These are phyloP conservation scores for Diabrotica undecimpunctata DNA, from an alignment of 1,140 invertebrate genomes.

Conservation along the genomic window DNA sequence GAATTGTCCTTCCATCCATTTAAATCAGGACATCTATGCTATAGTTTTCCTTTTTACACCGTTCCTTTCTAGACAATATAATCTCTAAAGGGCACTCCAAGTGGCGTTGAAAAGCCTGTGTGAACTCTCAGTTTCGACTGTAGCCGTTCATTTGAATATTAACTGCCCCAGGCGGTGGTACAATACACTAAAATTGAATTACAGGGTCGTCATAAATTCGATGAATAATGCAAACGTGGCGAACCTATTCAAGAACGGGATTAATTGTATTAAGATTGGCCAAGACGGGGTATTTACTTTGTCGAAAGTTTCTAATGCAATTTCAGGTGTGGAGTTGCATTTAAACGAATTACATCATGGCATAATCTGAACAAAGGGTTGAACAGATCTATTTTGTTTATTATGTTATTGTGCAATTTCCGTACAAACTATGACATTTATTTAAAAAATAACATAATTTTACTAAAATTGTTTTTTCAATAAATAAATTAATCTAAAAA, in stretches of 20 bases:
- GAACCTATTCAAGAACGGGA: slow-evolving; percentile 20
- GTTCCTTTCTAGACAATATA: slow-evolving; percentile 18
- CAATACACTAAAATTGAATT: slow-evolving; percentile 27
- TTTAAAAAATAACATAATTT: too few species aligned
- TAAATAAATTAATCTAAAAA: too few species aligned
- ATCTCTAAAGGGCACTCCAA: slow-evolving; percentile 23
- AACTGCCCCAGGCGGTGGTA: slow-evolving; percentile 16
- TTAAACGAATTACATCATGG: neutral
- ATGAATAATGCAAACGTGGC: slow-evolving; percentile 26
- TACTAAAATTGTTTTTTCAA: too few species aligned
- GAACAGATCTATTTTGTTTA: too few species aligned
- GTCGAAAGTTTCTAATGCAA: neutral
- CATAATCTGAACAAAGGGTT: too few species aligned
- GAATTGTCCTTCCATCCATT: too few species aligned
- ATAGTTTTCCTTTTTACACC: too few species aligned
- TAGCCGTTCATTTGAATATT: slow-evolving; percentile 22
- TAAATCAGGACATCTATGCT: too few species aligned
- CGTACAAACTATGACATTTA: too few species aligned
- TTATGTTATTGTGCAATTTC: too few species aligned
- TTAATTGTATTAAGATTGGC: slow-evolving; percentile 23
- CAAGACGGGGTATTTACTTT: slow-evolving; percentile 17
- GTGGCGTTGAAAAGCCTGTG: neutral
- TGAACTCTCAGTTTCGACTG: neutral
- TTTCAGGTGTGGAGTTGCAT: neutral
- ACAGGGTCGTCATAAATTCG: slow-evolving; percentile 23